Base-by-base conservation (phyloP, 2,113 vertebrate species). In the Halcyon malimbica region DNA sequence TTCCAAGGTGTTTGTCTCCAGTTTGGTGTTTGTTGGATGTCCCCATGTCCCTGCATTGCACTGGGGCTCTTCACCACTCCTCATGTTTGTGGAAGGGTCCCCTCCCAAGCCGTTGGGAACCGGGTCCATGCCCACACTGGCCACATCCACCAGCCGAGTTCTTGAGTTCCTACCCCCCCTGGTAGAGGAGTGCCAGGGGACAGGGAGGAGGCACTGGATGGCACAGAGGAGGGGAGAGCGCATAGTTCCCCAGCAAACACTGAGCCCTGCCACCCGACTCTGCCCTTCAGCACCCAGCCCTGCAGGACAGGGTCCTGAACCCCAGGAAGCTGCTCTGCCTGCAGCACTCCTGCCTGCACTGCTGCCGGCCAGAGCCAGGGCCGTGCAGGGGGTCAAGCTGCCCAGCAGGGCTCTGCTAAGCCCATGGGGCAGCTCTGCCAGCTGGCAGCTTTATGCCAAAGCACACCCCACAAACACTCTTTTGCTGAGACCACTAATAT, bases 1-100 rank as follows among this genome's bases (percentile, higher is more conserved):
- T 68, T n/a, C 48, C 15, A 6, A 67, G 70, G 18, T 33, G 10
- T 23, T 13, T 1, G 1, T 20, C 16, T 53, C 15, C 1, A 1
- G 7, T 68, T 68, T 44, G 69, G 18, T 33, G 21, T 37, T 33
- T 74, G 44, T 2, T 6, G 42, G 60, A 13, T 56, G 35, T 25
- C 8, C 23, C 37, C 1, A 2, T 28, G 44, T 51, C 31, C 51
- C 14, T 3, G 5, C 13, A 17, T 13, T 16, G 48, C 54, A 16
- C 65, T 13, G 10, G 24, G 48, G 24, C 44, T 60, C 63, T 51
- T 46, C 44, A 51, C 19, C 31, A 23, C 44, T 31, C 39, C 21
- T 21, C 14, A 5, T 29, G 15, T 21, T 25, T 24, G 18, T 13
- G 13, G 84, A 26, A 54, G 46, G 20, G 31, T 59, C 25, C 16